Evolutionary conservation across 2,888 invertebrate genomes (phyloP).

Genomic region (Calephelis perditalis): DNA sequence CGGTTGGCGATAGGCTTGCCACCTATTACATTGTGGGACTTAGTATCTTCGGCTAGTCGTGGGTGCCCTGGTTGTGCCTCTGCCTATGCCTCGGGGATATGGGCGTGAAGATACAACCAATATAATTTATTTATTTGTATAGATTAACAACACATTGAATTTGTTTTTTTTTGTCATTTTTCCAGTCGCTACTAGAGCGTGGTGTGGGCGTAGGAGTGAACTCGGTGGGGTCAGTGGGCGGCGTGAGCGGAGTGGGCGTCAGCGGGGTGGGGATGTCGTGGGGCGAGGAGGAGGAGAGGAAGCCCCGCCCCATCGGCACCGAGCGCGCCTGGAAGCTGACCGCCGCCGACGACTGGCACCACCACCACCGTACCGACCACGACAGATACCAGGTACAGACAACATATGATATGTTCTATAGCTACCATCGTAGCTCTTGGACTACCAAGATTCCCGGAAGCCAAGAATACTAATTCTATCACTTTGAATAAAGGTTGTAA

Average conservation of each 20-base stretch:
- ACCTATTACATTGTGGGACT: too few species aligned
- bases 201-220: slow-evolving; percentile 45
- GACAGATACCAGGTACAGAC: slow-evolving; percentile 60
- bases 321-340: slow-evolving; percentile 86
- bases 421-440: too few species aligned
- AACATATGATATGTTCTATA: slow-evolving; percentile 4
- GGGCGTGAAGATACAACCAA: too few species aligned
- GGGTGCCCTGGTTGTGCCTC: too few species aligned
- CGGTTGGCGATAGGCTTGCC: too few species aligned
- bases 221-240: slow-evolving; percentile 46
- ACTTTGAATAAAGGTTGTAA: too few species aligned
- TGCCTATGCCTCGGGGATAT: too few species aligned
- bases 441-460: too few species aligned
- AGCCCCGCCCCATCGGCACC: slow-evolving; percentile 89
- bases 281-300: slow-evolving; percentile 71
- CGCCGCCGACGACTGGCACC: slow-evolving; percentile 61
- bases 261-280: slow-evolving; percentile 38
- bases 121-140: neutral
- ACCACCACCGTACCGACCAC: slow-evolving; percentile 46
- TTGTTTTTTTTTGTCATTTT: neutral
- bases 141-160: neutral
- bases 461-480: too few species aligned
- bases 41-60: too few species aligned
- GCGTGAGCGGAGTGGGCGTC: slow-evolving; percentile 37
- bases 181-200: slow-evolving; percentile 63